These are phyloP conservation scores for Trachelipus rathkii DNA, from an alignment of 1,140 invertebrate species.

Conservation along the genomic window DNA sequence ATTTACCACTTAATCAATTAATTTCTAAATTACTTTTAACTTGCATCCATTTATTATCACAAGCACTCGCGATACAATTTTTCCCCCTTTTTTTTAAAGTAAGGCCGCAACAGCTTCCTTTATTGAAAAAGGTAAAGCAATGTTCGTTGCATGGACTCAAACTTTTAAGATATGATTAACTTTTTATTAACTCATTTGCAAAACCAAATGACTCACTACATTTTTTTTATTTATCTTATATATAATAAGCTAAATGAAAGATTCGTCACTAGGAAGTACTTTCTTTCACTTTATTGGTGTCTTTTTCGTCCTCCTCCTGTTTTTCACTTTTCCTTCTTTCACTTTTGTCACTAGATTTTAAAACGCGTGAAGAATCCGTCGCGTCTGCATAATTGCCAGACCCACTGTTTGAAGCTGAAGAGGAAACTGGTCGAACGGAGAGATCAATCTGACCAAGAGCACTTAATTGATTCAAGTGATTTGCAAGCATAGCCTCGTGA, in stretches of 20 bases:
- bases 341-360: background rate
- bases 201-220: too few species aligned
- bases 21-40: constrained; percentile 26
- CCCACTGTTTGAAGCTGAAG: background rate
- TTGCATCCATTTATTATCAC: constrained; percentile 10
- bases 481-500: constrained; percentile 19
- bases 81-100: constrained; percentile 32
- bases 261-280: background rate
- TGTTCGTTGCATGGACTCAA: background rate
- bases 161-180: too few species aligned
- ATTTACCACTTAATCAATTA: constrained; percentile 25
- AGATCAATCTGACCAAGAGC: constrained; percentile 2
- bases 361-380: background rate
- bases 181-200: too few species aligned
- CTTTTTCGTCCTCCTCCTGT: background rate
- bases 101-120: constrained; percentile 32
- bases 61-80: background rate
- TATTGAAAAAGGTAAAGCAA: constrained; percentile 24
- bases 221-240: too few species aligned
- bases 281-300: background rate
- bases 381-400: background rate
- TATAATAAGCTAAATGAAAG: too few species aligned
- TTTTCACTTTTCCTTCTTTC: constrained; percentile 2
- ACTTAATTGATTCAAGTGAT: background rate
- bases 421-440: constrained; percentile 21